A percentile compares a stretch with the other conserved stretches of the same genome.
Evolutionary conservation across 2,113 vertebrate genomes (phyloP).

Genomic region (Myrmecobius fasciatus): DNA sequence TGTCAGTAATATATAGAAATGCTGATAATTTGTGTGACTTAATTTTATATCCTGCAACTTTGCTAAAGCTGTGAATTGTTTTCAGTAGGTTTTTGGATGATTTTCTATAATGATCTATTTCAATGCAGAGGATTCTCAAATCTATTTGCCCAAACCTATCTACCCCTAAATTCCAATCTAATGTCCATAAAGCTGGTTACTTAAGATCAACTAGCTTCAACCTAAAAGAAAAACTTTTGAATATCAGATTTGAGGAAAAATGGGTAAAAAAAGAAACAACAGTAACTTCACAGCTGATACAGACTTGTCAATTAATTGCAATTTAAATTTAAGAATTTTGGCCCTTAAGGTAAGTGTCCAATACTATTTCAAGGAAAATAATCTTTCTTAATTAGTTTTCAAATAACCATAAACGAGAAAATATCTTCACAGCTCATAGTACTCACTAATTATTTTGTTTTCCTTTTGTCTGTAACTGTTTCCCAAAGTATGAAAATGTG

Average conservation of each 20-base stretch:
- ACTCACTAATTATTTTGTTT: slow-evolving; percentile 42
- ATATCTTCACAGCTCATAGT: not conserved
- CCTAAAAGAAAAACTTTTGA: not conserved
- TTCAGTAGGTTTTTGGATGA: too few species aligned
- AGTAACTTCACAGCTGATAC: not conserved
- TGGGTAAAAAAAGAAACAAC: not conserved
- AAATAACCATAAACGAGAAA: slow-evolving; percentile 33
- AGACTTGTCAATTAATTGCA: not conserved
- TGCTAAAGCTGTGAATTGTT: too few species aligned
- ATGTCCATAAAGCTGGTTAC: not conserved
- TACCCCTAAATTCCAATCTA: too few species aligned
- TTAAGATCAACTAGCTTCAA: not conserved
- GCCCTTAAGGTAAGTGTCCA: not conserved
- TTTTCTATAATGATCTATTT: too few species aligned
- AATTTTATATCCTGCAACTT: too few species aligned
- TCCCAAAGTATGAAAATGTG: slow-evolving; percentile 47
- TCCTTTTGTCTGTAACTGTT: slow-evolving; percentile 28
- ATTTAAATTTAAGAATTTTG: not conserved
- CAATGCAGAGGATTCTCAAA: too few species aligned
- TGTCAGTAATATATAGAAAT: too few species aligned
- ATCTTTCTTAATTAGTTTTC: slow-evolving; percentile 47
- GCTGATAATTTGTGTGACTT: too few species aligned
- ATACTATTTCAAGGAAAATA: slow-evolving; percentile 17
- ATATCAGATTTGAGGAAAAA: not conserved
- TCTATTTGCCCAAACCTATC: too few species aligned